phyloP scores from a whole-genome alignment of 2,113 vertebrate genomes.

The Uria aalge region DNA sequence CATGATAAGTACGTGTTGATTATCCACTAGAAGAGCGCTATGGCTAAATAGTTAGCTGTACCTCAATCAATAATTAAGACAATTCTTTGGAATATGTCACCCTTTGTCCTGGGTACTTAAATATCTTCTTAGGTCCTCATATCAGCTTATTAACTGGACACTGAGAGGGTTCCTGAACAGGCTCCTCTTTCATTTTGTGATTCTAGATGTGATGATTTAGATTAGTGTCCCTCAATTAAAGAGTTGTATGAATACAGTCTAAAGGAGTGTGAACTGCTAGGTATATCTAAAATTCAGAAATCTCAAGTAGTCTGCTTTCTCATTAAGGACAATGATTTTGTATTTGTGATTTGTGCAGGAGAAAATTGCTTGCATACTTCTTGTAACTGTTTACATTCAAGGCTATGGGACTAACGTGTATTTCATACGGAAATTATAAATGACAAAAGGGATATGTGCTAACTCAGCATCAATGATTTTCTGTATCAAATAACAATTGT shows the following conservation, averaged over 20 bases:
- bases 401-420: not conserved
- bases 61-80: not conserved
- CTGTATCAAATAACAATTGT: not conserved
- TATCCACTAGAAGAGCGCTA: not conserved
- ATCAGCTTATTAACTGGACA: not conserved
- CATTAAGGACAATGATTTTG: not conserved
- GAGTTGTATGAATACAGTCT: not conserved
- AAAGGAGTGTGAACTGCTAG: not conserved
- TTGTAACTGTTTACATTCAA: not conserved
- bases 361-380: not conserved
- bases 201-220: not conserved
- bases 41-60: not conserved
- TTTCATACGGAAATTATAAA: not conserved
- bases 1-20: fast-evolving
- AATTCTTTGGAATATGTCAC: not conserved
- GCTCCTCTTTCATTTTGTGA: not conserved
- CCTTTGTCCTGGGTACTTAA: not conserved
- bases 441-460: not conserved
- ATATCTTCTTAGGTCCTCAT: not conserved
- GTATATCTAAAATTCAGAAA: not conserved
- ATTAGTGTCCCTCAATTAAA: not conserved
- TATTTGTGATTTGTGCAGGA: not conserved
- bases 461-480: not conserved
- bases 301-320: not conserved
- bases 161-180: not conserved